phyloP scores from a whole-genome alignment of 2,888 invertebrate genomes.

The Lathronympha strigana region DNA sequence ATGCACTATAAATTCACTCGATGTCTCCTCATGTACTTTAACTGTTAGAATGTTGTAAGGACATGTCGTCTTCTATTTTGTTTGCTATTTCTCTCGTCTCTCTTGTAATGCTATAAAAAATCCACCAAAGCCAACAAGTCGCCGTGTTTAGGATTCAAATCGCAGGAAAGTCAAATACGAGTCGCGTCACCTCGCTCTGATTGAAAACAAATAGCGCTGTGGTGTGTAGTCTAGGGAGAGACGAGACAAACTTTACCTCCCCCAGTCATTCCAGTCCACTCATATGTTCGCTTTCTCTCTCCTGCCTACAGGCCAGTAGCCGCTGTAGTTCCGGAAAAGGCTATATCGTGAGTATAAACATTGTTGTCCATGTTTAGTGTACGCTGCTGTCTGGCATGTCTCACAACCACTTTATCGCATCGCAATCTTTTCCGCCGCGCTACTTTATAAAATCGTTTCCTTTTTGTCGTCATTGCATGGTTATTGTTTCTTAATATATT shows the following conservation, averaged over 20 bases:
- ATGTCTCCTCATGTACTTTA: conserved; percentile 57
- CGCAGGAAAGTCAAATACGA: conserved; percentile 45
- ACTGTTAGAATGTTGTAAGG: conserved; percentile 56
- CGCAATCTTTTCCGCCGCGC: conserved; percentile 34
- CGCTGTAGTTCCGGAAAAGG: conserved; percentile 96
- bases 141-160: conserved; percentile 46
- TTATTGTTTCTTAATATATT: conserved; percentile 19
- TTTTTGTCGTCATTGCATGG: conserved; percentile 35
- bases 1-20: conserved; percentile 59
- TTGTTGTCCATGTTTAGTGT: conserved; percentile 72
- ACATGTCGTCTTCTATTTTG: conserved; percentile 58
- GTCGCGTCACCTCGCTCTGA: conserved; percentile 46
- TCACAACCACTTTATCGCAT: conserved; percentile 52
- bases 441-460: conserved; percentile 34
- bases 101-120: conserved; percentile 43
- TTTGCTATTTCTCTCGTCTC: conserved; percentile 67
- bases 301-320: conserved; percentile 92
- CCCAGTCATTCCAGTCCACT: conserved; percentile 77
- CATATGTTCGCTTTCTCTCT: conserved; percentile 84
- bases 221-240: conserved; percentile 62
- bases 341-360: conserved; percentile 94
- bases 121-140: conserved; percentile 41
- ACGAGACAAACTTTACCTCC: conserved; percentile 68
- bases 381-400: conserved; percentile 56
- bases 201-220: conserved; percentile 48